Evolutionary conservation across 2,797 vertebrate species (phyloP).

Genomic region (Peromyscus aztecus): DNA sequence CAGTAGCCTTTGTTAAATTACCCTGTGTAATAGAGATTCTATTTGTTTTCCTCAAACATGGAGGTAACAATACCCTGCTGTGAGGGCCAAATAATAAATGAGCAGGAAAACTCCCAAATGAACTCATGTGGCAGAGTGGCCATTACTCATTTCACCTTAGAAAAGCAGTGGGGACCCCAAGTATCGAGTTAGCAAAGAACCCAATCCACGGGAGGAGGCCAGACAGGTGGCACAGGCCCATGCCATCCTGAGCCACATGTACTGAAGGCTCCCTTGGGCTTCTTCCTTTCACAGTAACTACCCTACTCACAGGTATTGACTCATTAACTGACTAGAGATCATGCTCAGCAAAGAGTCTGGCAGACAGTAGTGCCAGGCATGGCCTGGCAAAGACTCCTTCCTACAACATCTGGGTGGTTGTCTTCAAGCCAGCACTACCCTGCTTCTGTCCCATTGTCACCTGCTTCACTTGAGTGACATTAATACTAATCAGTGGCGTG

Average conservation of each 20-base stretch:
- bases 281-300: conserved; percentile 20
- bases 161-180: background rate
- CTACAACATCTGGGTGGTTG: background rate
- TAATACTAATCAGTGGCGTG: background rate
- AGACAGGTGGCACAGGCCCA: background rate
- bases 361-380: conserved; percentile 33
- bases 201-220: no score
- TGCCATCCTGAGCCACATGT: background rate
- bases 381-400: background rate
- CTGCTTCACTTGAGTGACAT: background rate
- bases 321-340: background rate
- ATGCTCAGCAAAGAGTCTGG: background rate
- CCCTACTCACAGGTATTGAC: background rate
- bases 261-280: background rate
- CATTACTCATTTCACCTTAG: conserved; percentile 12
- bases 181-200: background rate
- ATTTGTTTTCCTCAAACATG: conserved; percentile 53
- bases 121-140: background rate
- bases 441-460: background rate
- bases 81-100: conserved; percentile 45
- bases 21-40: conserved; percentile 1
- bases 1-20: conserved; percentile 29
- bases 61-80: background rate
- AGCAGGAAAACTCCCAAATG: conserved; percentile 2
- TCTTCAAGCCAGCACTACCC: background rate